Evolutionary conservation across 2,797 vertebrate species (phyloP).

Genomic region (Pelodytes ibericus): DNA sequence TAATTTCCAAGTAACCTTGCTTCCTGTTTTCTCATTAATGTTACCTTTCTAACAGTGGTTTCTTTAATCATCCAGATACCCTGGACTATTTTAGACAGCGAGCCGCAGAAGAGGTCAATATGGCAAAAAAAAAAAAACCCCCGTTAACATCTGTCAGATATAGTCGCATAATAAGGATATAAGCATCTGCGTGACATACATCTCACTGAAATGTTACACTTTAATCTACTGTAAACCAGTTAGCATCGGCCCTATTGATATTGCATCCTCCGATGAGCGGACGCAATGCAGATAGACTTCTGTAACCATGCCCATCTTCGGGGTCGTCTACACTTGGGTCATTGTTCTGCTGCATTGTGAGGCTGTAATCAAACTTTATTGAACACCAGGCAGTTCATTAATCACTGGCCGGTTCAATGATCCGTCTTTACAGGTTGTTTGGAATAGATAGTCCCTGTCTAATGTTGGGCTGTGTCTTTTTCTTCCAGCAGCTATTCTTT

Average conservation of each 20-base stretch:
- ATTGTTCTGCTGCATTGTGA: not conserved
- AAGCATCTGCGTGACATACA: not conserved
- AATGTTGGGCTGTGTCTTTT: too few relatives aligned
- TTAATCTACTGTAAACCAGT: constrained; percentile 7
- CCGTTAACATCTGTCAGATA: constrained; percentile 34
- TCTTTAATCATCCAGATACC: constrained; percentile 39
- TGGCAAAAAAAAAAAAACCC: constrained; percentile 28
- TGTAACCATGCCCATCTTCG: not conserved
- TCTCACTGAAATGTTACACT: constrained; percentile 12
- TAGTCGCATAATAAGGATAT: constrained; percentile 17
- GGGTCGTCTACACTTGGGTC: too few relatives aligned
- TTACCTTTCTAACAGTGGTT: constrained; percentile 20
- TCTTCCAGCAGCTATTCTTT: too few relatives aligned
- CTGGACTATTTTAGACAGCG: constrained; percentile 4
- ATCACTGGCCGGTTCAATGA: not conserved
- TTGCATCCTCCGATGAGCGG: not conserved
- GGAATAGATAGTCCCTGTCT: too few relatives aligned
- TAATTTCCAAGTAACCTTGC: constrained; percentile 44
- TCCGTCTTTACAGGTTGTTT: not conserved
- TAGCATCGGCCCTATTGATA: not conserved
- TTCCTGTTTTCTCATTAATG: constrained; percentile 35
- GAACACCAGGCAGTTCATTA: not conserved
- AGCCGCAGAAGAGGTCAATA: constrained; percentile 38
- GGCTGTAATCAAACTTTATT: not conserved
- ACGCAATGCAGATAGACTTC: not conserved